Percentiles rank a stretch among this genome's conserved stretches.
Conservation (phyloP, 2,888 invertebrate genomes). For the Parasteatoda lunata region DNA sequence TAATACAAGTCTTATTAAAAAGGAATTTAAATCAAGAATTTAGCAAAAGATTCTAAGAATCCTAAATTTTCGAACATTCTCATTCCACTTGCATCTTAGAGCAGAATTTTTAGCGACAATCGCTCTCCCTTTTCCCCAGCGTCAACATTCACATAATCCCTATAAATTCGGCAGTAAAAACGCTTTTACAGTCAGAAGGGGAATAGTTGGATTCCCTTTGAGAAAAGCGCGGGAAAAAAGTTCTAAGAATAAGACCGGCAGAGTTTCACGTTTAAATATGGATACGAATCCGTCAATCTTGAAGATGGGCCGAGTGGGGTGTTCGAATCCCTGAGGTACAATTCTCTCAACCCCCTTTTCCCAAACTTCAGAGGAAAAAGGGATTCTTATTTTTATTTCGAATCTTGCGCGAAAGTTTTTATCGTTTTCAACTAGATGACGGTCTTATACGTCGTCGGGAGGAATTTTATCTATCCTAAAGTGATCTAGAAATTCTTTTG, state of each 20-base stretch:
- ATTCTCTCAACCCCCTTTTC: conserved; percentile 33
- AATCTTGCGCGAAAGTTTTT: conserved; percentile 24
- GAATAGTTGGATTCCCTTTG: too few relatives aligned
- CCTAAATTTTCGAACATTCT: too few relatives aligned
- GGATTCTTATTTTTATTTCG: background rate
- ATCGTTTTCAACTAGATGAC: too few relatives aligned
- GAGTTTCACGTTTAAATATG: conserved; percentile 46
- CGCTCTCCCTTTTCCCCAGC: background rate
- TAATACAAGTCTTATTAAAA: too few relatives aligned
- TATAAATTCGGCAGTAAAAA: conserved; percentile 30
- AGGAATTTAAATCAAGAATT: too few relatives aligned
- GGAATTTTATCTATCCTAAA: too few relatives aligned
- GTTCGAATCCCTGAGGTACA: conserved; percentile 31
- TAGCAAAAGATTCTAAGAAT: too few relatives aligned
- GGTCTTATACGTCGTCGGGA: too few relatives aligned
- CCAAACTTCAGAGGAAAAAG: conserved; percentile 11
- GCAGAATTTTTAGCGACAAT: too few relatives aligned
- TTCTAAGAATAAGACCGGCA: background rate
- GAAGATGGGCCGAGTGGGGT: background rate
- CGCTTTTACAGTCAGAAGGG: conserved; percentile 26
- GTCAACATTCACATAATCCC: conserved; percentile 9
- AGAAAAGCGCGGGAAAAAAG: too few relatives aligned
- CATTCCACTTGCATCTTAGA: too few relatives aligned
- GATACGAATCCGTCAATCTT: conserved; percentile 55
- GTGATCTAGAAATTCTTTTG: too few relatives aligned